phyloP scores from a whole-genome alignment of 2,113 vertebrate genomes.

The Galemys pyrenaicus region DNA sequence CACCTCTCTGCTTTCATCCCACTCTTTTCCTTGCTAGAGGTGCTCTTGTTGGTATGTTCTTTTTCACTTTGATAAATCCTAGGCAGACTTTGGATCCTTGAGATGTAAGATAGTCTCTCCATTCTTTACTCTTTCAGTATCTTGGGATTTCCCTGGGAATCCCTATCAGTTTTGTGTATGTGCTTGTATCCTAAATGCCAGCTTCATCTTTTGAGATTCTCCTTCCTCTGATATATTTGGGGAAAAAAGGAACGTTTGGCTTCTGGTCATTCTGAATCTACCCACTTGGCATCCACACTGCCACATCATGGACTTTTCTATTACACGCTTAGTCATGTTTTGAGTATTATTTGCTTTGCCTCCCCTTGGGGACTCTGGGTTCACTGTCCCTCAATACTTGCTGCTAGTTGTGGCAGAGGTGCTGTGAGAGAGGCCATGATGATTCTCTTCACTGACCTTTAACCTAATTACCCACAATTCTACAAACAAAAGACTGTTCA shows the following conservation, averaged over 20 bases:
- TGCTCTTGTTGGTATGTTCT: background rate
- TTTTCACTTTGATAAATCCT: background rate
- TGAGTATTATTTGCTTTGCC: background rate
- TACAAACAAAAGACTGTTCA: background rate
- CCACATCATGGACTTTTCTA: background rate
- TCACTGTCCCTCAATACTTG: background rate
- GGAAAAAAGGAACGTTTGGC: constrained; percentile 3
- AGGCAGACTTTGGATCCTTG: background rate
- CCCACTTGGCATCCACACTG: background rate
- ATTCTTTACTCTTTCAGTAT: background rate
- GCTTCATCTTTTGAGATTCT: background rate
- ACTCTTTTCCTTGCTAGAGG: background rate
- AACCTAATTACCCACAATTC: background rate
- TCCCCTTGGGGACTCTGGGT: background rate
- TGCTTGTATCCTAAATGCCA: background rate
- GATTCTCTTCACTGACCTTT: background rate
- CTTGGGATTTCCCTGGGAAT: background rate
- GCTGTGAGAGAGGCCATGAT: background rate
- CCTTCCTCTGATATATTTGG: background rate
- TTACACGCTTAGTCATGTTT: background rate
- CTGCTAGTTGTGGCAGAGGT: background rate
- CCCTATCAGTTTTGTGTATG: background rate
- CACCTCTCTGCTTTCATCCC: background rate
- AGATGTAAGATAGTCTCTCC: background rate
- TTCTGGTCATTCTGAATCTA: background rate